These are phyloP conservation scores for Rutilus rutilus DNA, from an alignment of 2,113 vertebrate species.

Conservation along the genomic window DNA sequence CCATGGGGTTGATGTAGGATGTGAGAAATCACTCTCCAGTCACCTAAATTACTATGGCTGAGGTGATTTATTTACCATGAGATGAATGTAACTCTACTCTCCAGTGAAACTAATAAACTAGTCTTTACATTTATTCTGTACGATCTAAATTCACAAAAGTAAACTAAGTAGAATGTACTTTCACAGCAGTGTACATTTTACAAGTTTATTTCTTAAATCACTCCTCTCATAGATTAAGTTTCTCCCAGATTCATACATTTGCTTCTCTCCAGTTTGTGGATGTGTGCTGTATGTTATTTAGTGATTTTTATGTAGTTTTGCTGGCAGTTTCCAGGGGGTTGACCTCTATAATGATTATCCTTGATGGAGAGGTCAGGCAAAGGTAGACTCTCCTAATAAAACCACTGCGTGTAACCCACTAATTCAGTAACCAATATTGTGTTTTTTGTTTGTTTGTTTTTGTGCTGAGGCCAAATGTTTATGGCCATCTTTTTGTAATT, in stretches of 20 bases:
- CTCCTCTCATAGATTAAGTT: background rate
- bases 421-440: background rate
- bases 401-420: background rate
- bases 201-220: background rate
- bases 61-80: conserved; percentile 4
- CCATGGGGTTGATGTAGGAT: conserved; percentile 29
- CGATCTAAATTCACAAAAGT: background rate
- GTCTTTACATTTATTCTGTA: background rate
- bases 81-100: background rate
- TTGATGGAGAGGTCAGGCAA: background rate
- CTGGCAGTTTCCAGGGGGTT: background rate
- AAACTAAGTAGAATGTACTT: background rate
- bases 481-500: too few species aligned
- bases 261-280: background rate
- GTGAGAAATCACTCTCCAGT: background rate
- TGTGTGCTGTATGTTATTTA: background rate
- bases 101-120: background rate
- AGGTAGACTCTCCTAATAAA: background rate
- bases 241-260: background rate
- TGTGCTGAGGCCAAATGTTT: background rate
- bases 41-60: conserved; percentile 27
- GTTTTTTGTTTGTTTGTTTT: background rate
- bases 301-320: background rate
- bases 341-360: background rate
- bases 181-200: background rate